Evolutionary conservation across 2,797 vertebrate genomes (phyloP), one percentile per base, ranked within the genome.

Genomic region (Hydrocynus forskahlii): DNA sequence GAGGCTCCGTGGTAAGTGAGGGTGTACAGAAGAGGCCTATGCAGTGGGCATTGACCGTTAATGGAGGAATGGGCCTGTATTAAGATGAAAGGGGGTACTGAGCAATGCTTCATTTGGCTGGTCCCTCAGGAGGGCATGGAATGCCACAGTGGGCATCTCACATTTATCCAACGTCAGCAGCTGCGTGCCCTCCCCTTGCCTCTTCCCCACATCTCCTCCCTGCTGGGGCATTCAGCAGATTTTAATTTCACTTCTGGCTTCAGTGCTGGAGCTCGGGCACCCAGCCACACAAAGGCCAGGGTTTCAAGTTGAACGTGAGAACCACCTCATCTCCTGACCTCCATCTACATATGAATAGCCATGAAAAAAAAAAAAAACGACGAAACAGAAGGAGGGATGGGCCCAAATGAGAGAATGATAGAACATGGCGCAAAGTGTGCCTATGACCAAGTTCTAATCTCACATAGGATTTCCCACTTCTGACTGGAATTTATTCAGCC

Each of bases 271-370:
- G 94, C 93, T 94, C 94, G 91, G 93, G 92, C 92, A n/a, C 91
- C 88, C 73, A 87, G 88, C 86, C 85, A 94, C 93, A 97, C 95
- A 97, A 97, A 91, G 95, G 94, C 92, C 93, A 92, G 91, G 93
- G 93, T 92, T 94, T 95, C 94, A 93, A 95, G 94, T 94, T 93
- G 92, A 96, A 97, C 92, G 94, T 97, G 96, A 97, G 96, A 97
- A 97, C 93, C 92, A 92, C 93, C 94, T 97, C 96, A 95, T 96
- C 95, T 94, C 91, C 95, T 97, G 96, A 97, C 96, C 96, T 89
- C 91, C 89, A 95, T 97, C 97, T 96, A 91, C 96, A 97, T 97
- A 94, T 96, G 94, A 98, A 98, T 95, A 83, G 89, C 88, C 87
- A 85, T 87, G 93, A 95, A 95, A 50, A 50, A 50, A 50, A 50